Evolutionary conservation across 2,113 vertebrate genomes (phyloP), one percentile per base, ranked within the genome.

Genomic region (Anoura caudifer): DNA sequence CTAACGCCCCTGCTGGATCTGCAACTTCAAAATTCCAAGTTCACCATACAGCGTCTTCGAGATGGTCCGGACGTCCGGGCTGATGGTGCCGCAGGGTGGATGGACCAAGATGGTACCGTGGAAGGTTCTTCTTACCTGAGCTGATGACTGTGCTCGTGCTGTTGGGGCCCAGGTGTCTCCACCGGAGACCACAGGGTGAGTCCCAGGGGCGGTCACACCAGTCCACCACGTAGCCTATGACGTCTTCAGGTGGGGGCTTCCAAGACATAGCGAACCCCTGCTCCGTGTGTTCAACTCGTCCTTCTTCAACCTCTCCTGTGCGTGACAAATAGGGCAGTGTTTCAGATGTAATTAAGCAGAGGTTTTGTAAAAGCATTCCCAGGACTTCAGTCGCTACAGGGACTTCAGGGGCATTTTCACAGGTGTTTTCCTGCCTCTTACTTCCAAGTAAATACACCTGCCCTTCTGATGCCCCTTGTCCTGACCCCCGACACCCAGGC

Each of bases 231-330:
- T 99, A 99, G 56, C 98, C 95, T 4, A 95, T 43, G 56, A 90
- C 89, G 0, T 19, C 52, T 61, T 6, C 17, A 7, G 82, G 77
- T 9, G 11, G 92, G 47, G 95, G 94, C 26, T 97, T 70, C 99
- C 99, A 99, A 28, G 97, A 97, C 65, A 99, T 0, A 61, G 91
- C 73, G 87, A 99, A 92, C 5, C 97, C 97, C 12, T 97, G 65
- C 17, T 95, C 83, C 82, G 87, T 97, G 81, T 98, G 96, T 17
- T 89, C 93, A 87, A 97, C 83, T 36, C 47, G 95, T 43, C 95
- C 96, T 89, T 98, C 97, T 84, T 90, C 69, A 61, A 97, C 45
- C 6, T 85, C 96, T 72, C 67, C 87, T 94, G 19, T 5, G 52
- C 7, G 11, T 72, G 72, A 96, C 24, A 97, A 96, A 75, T 5